Evolutionary conservation across 2,113 vertebrate species (phyloP).

Genomic region (Vidua macroura): DNA sequence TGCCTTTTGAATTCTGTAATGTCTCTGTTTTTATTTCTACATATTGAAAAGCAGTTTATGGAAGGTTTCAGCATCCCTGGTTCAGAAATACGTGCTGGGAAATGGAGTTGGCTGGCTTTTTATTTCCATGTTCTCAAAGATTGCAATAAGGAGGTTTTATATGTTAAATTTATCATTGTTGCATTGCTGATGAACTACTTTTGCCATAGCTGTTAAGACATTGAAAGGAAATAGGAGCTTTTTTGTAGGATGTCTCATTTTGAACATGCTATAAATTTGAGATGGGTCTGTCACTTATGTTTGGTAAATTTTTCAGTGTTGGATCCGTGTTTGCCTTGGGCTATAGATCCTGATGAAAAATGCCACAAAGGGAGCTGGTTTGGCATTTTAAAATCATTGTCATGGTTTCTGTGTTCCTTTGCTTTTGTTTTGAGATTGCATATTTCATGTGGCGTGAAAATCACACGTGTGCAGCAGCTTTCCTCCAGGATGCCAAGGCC

Average conservation of each 20-base stretch:
- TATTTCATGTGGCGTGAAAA: neutral
- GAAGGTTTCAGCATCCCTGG: slow-evolving; percentile 14
- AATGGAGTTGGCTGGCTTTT: slow-evolving; percentile 31
- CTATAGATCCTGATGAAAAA: slow-evolving; percentile 15
- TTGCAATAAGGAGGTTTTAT: slow-evolving; percentile 38
- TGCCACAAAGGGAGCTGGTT: slow-evolving; percentile 48
- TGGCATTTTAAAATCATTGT: neutral
- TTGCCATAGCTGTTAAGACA: slow-evolving; percentile 6
- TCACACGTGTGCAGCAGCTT: neutral
- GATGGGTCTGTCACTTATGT: neutral
- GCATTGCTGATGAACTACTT: neutral
- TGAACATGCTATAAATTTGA: neutral
- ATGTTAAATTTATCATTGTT: neutral
- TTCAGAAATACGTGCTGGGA: slow-evolving; percentile 30
- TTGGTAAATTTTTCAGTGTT: neutral
- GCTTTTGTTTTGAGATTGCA: neutral
- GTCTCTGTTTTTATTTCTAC: slow-evolving; percentile 53
- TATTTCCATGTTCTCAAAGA: neutral
- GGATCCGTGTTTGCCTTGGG: slow-evolving; percentile 41
- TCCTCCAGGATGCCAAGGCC: neutral
- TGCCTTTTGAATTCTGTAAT: slow-evolving; percentile 62
- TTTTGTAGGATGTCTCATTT: neutral
- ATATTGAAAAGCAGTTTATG: neutral
- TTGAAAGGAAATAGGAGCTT: neutral
- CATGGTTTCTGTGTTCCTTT: neutral